Evolutionary conservation across 2,797 vertebrate species (phyloP).

Genomic region (Intellagama lesueurii): DNA sequence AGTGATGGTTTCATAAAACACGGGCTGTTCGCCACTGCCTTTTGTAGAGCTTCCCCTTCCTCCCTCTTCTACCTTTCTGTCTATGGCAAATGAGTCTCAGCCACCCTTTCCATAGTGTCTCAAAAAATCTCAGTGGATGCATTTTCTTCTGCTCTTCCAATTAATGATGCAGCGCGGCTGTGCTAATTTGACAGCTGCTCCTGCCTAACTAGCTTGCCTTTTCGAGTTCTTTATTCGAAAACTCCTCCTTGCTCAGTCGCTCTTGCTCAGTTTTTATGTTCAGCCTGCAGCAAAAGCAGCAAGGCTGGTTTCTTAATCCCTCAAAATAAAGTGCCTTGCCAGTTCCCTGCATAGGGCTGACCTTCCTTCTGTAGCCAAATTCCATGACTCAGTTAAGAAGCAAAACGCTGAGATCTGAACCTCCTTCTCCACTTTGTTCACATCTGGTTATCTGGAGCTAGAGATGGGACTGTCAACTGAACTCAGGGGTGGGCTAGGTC

Average conservation of each 20-base stretch:
- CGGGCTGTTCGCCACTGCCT: neutral
- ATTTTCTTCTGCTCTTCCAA: conserved; percentile 8
- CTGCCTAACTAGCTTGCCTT: conserved; percentile 8
- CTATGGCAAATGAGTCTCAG: conserved; percentile 4
- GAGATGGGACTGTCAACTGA: neutral
- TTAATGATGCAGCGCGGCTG: conserved; percentile 15
- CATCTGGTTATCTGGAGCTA: neutral
- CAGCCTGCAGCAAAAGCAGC: conserved; percentile 11
- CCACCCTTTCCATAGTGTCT: conserved; percentile 6
- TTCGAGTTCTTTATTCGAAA: conserved; percentile 12
- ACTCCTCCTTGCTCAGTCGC: neutral
- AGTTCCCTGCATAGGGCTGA: neutral
- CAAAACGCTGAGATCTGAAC: conserved; percentile 6
- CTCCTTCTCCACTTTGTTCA: neutral
- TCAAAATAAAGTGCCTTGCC: neutral
- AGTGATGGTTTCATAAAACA: neutral
- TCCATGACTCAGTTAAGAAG: conserved; percentile 1
- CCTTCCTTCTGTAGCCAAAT: neutral
- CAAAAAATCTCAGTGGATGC: conserved; percentile 17
- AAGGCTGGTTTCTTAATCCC: conserved; percentile 5
- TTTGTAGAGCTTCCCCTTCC: too few relatives aligned
- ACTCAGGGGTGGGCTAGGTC: neutral
- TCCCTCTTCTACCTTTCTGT: neutral
- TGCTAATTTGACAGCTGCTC: conserved; percentile 39
- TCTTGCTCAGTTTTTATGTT: neutral